Base-by-base conservation (phyloP, 2,888 invertebrate species). In the Mimachlamys varia region DNA sequence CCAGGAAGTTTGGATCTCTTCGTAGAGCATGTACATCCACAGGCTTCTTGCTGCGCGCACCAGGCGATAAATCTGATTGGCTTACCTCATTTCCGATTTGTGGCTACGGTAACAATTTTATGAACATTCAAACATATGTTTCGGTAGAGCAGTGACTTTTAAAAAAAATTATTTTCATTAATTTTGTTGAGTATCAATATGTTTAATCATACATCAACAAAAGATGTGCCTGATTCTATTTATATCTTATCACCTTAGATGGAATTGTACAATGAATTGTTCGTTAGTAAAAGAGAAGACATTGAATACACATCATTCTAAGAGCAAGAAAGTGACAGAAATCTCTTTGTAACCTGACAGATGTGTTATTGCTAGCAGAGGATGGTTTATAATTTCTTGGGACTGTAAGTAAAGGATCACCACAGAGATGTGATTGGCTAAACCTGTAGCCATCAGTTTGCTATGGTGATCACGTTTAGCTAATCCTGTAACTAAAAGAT, bases 11-110 rank as follows among this genome's bases (percentile, higher is more conserved):
- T 27, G 76, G 76, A 27, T 76, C 76, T 76, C 76, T 27, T 76
- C 76, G 76, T 76, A 76, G 33, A 76, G 76, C 76, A 13, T 76
- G 76, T 76, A 76, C 27, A 33, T 76, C 76, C 12, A 76, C 27
- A 0, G 76, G 33, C 76, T 27, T 76, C 76, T 76, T 76, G 27
- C 15, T 33, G 76, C 76, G 76, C 33, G 33, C 76, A 76, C 76
- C 33, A 33, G 76, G 76, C 33, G 76, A 76, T 76, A 76, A 27
- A 76, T 76, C 76, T 12, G 76, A 33, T 76, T 19, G 33, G 33
- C 76, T 76, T 33, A 76, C 76, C 76, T 76, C 76, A 76, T 76
- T 76, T 33, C 76, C 76, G 33, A 27, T 33, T 76, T 76, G 44
- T 44, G 44, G 76, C 76, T 76, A 76, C 33, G 33, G 27, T 33